Evolutionary conservation across 2,888 invertebrate genomes (phyloP), one percentile per base, ranked within the genome.

Genomic region (Exephanes ischioxanthus): DNA sequence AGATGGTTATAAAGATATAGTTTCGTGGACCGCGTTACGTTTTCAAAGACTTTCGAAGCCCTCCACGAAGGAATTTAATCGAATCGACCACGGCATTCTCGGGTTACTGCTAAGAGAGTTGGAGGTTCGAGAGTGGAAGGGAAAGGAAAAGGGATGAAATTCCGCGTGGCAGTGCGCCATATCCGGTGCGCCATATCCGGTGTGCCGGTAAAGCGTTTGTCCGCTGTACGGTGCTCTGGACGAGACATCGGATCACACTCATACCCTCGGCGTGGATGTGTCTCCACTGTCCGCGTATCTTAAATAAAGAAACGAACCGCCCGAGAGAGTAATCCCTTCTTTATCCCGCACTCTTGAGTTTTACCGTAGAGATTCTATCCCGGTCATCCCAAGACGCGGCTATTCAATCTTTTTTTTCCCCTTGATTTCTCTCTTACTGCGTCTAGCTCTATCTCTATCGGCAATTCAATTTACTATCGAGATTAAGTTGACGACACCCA

Each of bases 251-350:
- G 72, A 72, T 72, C 72, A 55, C 55, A 72, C 58, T 72, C 58
- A 33, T 73, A 58, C 71, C 67, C 63, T 67, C 78, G 53, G 63
- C 51, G 68, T 68, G 11, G 68, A 70, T 58, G 78, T 79, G 66
- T 70, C 63, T 48, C 11, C 53, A 51, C 37, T 41, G 41, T 72
- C 45, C 58, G 37, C 67, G 81, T 66, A 53, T 75, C 75, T 78
- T 66, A 72, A 82, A 79, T 79, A 81, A 78, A 82, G 79, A 84
- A 86, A 82, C 63, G 75, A 82, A 72, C 75, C 79, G 67, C 41
- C 70, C 61, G 75, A 79, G 71, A 85, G 71, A 82, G 79, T 82
- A 76, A 85, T 85, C 79, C 83, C 85, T 85, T 71, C 51, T 82
- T 85, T 75, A 82, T 71, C 82, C 79, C 41, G 30, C 48, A 55